Percentiles rank a stretch among this genome's conserved stretches.
Evolutionary conservation across 1,140 invertebrate species (phyloP).

Genomic region (Zaprionus ornatus): DNA sequence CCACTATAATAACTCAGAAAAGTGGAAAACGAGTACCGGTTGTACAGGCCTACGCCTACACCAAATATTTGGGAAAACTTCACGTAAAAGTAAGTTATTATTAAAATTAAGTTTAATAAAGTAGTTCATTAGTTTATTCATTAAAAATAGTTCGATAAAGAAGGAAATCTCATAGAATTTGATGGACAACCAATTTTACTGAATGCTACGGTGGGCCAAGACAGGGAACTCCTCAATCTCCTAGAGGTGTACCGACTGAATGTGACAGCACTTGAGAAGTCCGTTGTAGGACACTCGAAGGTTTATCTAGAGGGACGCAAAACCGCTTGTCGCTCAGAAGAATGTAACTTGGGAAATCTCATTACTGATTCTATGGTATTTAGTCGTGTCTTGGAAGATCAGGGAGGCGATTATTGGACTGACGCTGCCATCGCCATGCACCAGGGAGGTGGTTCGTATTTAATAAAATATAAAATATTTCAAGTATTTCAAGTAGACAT

Average conservation of each 20-base stretch:
- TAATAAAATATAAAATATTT: background rate
- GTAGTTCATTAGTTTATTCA: background rate
- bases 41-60: slow-evolving; percentile 95
- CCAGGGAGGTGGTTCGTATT: slow-evolving; percentile 87
- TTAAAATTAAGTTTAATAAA: background rate
- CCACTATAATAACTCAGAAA: slow-evolving; percentile 88
- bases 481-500: background rate
- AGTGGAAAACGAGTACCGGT: slow-evolving; percentile 91
- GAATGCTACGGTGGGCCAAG: slow-evolving; percentile 87
- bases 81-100: slow-evolving; percentile 74
- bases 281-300: slow-evolving; percentile 87
- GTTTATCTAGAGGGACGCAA: slow-evolving; percentile 87
- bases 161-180: slow-evolving; percentile 89
- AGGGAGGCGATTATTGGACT: slow-evolving; percentile 87
- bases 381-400: slow-evolving; percentile 84
- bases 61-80: slow-evolving; percentile 94
- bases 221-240: slow-evolving; percentile 87
- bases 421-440: slow-evolving; percentile 90
- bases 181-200: slow-evolving; percentile 92
- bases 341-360: slow-evolving; percentile 95
- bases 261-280: slow-evolving; percentile 85
- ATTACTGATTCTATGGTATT: slow-evolving; percentile 89
- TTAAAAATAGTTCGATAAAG: slow-evolving; percentile 87
- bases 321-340: slow-evolving; percentile 87
- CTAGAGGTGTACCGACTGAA: slow-evolving; percentile 86